Evolutionary conservation across 2,888 invertebrate genomes (phyloP).

Genomic region (Caenorhabditis uteleia): DNA sequence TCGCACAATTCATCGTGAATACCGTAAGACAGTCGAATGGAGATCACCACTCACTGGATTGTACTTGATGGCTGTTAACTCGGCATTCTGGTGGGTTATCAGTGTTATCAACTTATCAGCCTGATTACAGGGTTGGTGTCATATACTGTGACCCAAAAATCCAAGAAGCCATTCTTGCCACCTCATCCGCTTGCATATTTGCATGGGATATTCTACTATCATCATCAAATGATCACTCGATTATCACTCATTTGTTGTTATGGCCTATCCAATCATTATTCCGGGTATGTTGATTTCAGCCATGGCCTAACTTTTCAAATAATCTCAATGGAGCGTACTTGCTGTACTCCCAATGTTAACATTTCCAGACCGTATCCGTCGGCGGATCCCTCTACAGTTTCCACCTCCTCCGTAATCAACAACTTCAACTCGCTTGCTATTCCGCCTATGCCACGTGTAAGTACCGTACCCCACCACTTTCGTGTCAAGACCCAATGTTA

Average conservation of each 20-base stretch:
- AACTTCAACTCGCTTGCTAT: conserved; percentile 43
- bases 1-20: conserved; percentile 27
- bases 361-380: conserved; percentile 43
- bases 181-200: conserved; percentile 48
- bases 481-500: neutral
- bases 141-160: conserved; percentile 48
- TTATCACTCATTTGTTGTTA: conserved; percentile 53
- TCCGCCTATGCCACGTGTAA: conserved; percentile 50
- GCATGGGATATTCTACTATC: conserved; percentile 62
- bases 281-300: conserved; percentile 36
- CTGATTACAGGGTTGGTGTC: conserved; percentile 40
- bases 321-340: neutral
- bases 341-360: neutral
- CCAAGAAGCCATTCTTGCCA: conserved; percentile 44
- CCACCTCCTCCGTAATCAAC: conserved; percentile 23
- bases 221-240: conserved; percentile 53
- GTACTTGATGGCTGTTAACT: conserved; percentile 62
- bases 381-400: conserved; percentile 40
- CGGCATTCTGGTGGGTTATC: conserved; percentile 57
- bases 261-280: conserved; percentile 63
- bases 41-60: conserved; percentile 57
- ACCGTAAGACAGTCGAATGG: conserved; percentile 55
- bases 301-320: neutral
- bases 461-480: neutral
- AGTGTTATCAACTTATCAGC: neutral